These are phyloP conservation scores for Cremastinae sp. DNA, from an alignment of 2,888 invertebrate genomes.

Conservation along the genomic window DNA sequence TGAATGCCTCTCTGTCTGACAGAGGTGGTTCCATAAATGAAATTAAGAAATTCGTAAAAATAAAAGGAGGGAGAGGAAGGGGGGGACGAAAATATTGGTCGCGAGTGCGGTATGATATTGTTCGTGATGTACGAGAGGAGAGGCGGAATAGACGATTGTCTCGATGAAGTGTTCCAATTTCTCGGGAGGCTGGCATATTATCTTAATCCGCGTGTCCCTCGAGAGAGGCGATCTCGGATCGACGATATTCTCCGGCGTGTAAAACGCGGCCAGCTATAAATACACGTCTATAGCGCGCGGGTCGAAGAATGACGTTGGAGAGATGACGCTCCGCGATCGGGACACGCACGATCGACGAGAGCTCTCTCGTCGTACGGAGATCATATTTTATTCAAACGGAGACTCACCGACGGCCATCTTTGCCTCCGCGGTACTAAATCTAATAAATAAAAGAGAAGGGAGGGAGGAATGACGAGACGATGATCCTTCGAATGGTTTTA, in stretches of 20 bases:
- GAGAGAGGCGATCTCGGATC: slow-evolving; percentile 18
- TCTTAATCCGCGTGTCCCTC: slow-evolving; percentile 60
- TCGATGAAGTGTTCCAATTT: slow-evolving; percentile 57
- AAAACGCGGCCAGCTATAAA: slow-evolving; percentile 18
- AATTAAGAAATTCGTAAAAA: too few species aligned
- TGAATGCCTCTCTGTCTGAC: too few species aligned
- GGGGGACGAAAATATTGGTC: not conserved
- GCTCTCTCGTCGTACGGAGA: slow-evolving; percentile 12
- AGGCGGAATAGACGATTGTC: slow-evolving; percentile 48
- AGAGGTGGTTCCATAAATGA: too few species aligned
- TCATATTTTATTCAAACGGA: slow-evolving; percentile 6
- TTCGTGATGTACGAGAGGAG: slow-evolving; percentile 28
- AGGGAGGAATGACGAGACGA: slow-evolving; percentile 38
- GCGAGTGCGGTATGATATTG: not conserved
- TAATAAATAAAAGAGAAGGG: slow-evolving; percentile 16
- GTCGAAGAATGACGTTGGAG: not conserved
- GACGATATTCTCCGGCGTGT: slow-evolving; percentile 39
- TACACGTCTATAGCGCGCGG: slow-evolving; percentile 7
- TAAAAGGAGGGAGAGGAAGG: too few species aligned
- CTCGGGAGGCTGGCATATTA: slow-evolving; percentile 57
- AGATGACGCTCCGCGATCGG: slow-evolving; percentile 47
- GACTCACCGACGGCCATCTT: not conserved
- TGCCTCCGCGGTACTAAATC: slow-evolving; percentile 10
- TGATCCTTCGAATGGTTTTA: slow-evolving; percentile 37
- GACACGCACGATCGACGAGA: slow-evolving; percentile 47